Evolutionary conservation across 2,113 vertebrate species (phyloP), one percentile per base, ranked within the genome.

Genomic region (Lethenteron camtschaticum): DNA sequence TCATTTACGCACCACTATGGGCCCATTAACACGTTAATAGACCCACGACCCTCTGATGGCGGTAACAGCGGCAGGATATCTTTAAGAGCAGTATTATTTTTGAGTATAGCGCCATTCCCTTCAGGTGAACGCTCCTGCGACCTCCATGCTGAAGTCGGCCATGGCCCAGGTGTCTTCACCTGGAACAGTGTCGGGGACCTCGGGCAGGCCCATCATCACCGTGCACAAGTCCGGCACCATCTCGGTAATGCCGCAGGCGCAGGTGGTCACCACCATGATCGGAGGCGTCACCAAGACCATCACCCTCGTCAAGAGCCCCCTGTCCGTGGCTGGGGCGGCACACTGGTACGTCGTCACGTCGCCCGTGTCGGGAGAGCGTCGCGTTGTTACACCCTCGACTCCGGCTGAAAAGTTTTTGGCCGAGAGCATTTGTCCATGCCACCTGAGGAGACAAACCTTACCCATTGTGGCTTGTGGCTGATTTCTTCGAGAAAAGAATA

Each of bases 211-310:
- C 14, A 94, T 94, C 75, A 92, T 94, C 79, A 94, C 89, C 0
- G 88, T 94, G 70, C 89, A 90, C 79, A 94, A 94, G 75, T 90
- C 87, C 0, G 88, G 89, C 57, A 87, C 88, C 0, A 88, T 94
- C 72, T 91, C 89, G 0, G 88, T 94, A 72, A 87, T 87, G 9
- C 89, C 91, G 77, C 89, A 92, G 76, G 86, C 88, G 18, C 89
- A 94, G 77, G 89, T 94, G 71, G 85, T 94, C 70, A 92, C 88
- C 71, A 94, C 89, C 0, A 83, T 94, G 71, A 87, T 94, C 55
- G 89, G 88, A 7, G 89, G 89, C 2, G 89, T 94, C 71, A 92
- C 89, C 72, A 94, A 92, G 73, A 94, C 89, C 74, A 92, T 94
- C 79, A 91, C 88, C 2, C 78, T 94, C 58, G 88, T 94, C 71